phyloP scores from a whole-genome alignment of 2,888 invertebrate species.

The Cistogaster globosa region DNA sequence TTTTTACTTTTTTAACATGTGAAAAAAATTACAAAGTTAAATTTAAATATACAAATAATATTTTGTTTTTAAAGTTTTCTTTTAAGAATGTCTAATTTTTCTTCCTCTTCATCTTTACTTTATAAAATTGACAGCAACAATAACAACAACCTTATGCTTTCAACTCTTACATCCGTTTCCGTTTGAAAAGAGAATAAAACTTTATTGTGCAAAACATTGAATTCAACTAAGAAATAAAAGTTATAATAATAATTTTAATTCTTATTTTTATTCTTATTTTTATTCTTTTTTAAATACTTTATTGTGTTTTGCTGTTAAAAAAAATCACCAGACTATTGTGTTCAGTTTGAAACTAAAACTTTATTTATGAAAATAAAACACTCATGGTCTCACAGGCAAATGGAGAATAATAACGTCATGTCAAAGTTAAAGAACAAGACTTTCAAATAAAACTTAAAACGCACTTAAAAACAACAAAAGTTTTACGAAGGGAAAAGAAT shows the following conservation, averaged over 20 bases:
- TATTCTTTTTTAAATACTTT: conserved; percentile 39
- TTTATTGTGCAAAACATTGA: conserved; percentile 50
- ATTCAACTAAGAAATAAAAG: conserved; percentile 52
- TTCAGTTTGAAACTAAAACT: conserved; percentile 11
- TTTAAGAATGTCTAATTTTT: neutral
- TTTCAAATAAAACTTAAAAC: conserved; percentile 19
- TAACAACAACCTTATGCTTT: conserved; percentile 62
- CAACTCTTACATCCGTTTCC: conserved; percentile 63
- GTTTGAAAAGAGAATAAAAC: conserved; percentile 54
- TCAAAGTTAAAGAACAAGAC: conserved; percentile 19
- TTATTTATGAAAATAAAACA: conserved; percentile 35
- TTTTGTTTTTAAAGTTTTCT: neutral
- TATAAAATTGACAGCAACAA: conserved; percentile 29
- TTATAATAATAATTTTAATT: conserved; percentile 6
- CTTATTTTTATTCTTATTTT: conserved; percentile 31
- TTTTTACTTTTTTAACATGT: neutral
- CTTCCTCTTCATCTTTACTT: neutral
- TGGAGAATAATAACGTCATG: conserved; percentile 40
- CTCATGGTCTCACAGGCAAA: conserved; percentile 24
- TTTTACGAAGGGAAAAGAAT: neutral
- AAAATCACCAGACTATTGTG: conserved; percentile 43
- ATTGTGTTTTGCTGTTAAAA: conserved; percentile 38
- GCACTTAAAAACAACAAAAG: neutral
- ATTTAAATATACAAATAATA: conserved; percentile 9
- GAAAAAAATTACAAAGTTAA: neutral